Base-by-base conservation (phyloP, 2,888 invertebrate species). In the Stegophylla sp. region DNA sequence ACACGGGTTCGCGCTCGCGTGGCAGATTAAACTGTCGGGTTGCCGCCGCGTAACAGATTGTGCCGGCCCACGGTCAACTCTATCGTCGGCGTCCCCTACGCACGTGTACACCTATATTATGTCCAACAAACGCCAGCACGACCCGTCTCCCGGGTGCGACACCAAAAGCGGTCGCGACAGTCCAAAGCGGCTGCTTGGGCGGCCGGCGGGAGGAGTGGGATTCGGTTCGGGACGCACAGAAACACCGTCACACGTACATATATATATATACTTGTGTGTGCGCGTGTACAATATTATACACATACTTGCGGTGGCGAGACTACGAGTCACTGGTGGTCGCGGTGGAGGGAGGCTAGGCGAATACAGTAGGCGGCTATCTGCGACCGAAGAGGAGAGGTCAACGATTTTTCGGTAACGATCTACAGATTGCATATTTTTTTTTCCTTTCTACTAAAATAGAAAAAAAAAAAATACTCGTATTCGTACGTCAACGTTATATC, bases 21-120 rank as follows among this genome's bases (percentile, higher is more conserved):
- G 41, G 64, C 66, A 43, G 76, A 76, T 76, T 76, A 76, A 76
- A 76, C 66, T 66, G 76, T 76, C 76, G 56, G 64, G 75, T 45
- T 28, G 66, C 66, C 53, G 64, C 34, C 53, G 20, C 72, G 76
- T 76, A 76, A 76, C 76, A 76, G 76, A 76, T 76, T 76, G 76
- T 28, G 34, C 34, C 45, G 73, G 59, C 73, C 73, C 28, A 69
- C 51, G 59, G 59, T 73, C 59, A 59, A 59, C 41, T 72, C 13
- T 2, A 3, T 34, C 34, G 34, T 34, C 4, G 34, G 4, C 7
- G 34, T 34, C 34, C n/a, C n/a, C n/a, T n/a, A 7, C 34, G 15
- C 48, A 13, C 43, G 15, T 3, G 56, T 20, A 20, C 12, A 10
- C 3, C 26, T 3, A 9, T 2, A 12, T 45, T 10, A 28, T 10